phyloP scores from a whole-genome alignment of 1,140 invertebrate genomes.

The Cyclargus thomasi region DNA sequence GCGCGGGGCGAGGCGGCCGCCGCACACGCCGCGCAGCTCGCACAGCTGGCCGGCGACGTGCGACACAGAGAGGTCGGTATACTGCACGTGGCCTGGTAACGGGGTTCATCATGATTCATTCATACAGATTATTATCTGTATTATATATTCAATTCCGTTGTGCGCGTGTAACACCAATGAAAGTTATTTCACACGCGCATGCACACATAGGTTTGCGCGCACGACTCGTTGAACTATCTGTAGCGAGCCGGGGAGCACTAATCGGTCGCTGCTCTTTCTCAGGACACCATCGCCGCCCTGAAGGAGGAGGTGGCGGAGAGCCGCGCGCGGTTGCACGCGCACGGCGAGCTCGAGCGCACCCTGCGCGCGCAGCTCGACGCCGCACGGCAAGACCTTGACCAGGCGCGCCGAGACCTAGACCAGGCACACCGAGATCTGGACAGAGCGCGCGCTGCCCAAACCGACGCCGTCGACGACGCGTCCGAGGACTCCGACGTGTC shows the following conservation, averaged over 20 bases:
- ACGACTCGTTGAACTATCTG: too few species aligned
- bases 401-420: conserved; percentile 42
- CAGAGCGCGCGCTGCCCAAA: conserved; percentile 12
- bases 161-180: too few species aligned
- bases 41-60: conserved; percentile 57
- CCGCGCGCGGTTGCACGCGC: conserved; percentile 53
- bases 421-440: conserved; percentile 38
- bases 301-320: conserved; percentile 69
- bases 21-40: conserved; percentile 56
- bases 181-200: too few species aligned
- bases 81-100: too few species aligned
- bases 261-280: conserved; percentile 25
- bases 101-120: too few species aligned
- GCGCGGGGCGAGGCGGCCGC: conserved; percentile 61
- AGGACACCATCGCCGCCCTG: conserved; percentile 65
- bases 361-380: conserved; percentile 61
- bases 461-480: not conserved
- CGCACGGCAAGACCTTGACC: conserved; percentile 49
- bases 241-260: not conserved
- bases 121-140: too few species aligned
- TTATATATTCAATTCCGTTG: too few species aligned
- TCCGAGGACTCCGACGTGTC: conserved; percentile 19
- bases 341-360: conserved; percentile 62
- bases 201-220: too few species aligned
- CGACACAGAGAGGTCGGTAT: conserved; percentile 59